phyloP scores from a whole-genome alignment of 2,888 invertebrate genomes.

The Nemotelus pantherinus region DNA sequence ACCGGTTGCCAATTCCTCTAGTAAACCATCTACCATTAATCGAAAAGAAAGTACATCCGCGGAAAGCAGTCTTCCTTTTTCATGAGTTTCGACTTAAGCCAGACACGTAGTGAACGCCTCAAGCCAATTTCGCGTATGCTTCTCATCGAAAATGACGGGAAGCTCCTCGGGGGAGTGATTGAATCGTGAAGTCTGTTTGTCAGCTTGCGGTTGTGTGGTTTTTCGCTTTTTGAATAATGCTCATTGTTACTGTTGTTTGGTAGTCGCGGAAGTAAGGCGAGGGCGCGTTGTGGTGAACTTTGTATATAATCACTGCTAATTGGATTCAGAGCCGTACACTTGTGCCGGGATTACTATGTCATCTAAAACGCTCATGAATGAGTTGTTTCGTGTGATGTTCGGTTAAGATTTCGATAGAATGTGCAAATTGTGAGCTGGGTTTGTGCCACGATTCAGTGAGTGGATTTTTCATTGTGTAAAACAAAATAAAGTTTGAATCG shows the following conservation, averaged over 20 bases:
- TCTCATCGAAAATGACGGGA: no score
- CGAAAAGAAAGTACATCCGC: background rate
- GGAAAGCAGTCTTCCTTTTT: conserved; percentile 33
- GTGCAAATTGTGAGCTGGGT: conserved; percentile 10
- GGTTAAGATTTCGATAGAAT: conserved; percentile 22
- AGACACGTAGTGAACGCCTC: background rate
- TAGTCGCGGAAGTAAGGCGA: background rate
- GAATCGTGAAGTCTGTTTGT: no score
- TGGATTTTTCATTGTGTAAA: conserved; percentile 13
- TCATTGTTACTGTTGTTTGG: background rate
- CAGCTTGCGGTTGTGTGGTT: background rate
- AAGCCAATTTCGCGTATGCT: background rate
- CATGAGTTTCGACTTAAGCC: background rate
- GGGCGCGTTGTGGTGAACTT: conserved; percentile 2
- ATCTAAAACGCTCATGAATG: background rate
- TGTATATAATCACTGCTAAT: conserved; percentile 29
- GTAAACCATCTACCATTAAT: background rate
- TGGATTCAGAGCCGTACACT: conserved; percentile 32
- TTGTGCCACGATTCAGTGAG: conserved; percentile 19
- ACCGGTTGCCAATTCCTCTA: conserved; percentile 11
- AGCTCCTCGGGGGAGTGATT: no score
- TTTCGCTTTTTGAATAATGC: background rate
- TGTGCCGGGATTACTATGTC: conserved; percentile 24
- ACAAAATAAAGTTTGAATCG: background rate
- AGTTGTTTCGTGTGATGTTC: conserved; percentile 19